phyloP scores from a whole-genome alignment of 2,113 vertebrate species.

The Zosterops pallidus region DNA sequence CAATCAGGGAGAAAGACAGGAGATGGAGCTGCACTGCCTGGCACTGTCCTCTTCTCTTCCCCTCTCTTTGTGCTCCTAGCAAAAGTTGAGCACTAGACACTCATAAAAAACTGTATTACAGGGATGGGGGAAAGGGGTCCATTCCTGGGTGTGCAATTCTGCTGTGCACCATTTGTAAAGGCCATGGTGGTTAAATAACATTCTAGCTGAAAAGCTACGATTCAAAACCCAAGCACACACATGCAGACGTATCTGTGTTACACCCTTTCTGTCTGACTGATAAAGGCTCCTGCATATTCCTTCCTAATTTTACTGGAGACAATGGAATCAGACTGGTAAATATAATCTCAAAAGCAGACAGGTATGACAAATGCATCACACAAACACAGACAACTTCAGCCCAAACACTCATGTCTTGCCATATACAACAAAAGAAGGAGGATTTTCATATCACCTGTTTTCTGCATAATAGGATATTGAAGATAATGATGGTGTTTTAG shows the following conservation, averaged over 20 bases:
- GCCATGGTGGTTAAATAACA: rapidly evolving
- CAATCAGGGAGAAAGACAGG: rapidly evolving
- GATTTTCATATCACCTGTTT: not conserved
- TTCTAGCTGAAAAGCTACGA: not conserved
- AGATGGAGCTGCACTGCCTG: not conserved
- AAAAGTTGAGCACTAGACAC: not conserved
- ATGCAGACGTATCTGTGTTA: not conserved
- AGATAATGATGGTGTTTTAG: not conserved
- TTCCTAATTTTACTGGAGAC: not conserved
- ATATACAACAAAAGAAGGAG: not conserved
- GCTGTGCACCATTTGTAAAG: not conserved
- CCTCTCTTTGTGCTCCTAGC: not conserved
- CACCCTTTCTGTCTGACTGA: not conserved
- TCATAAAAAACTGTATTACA: rapidly evolving
- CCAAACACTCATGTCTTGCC: not conserved
- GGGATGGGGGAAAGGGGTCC: not conserved
- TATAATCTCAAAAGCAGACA: not conserved
- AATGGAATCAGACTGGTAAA: not conserved
- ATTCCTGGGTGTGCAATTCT: rapidly evolving
- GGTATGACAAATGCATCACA: not conserved
- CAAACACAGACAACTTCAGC: not conserved
- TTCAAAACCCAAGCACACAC: not conserved
- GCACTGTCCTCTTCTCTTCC: rapidly evolving
- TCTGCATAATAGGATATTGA: not conserved
- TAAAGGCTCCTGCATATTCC: not conserved